These are phyloP conservation scores for Lithobates sylvaticus DNA, from an alignment of 2,797 vertebrate genomes.

Conservation along the genomic window DNA sequence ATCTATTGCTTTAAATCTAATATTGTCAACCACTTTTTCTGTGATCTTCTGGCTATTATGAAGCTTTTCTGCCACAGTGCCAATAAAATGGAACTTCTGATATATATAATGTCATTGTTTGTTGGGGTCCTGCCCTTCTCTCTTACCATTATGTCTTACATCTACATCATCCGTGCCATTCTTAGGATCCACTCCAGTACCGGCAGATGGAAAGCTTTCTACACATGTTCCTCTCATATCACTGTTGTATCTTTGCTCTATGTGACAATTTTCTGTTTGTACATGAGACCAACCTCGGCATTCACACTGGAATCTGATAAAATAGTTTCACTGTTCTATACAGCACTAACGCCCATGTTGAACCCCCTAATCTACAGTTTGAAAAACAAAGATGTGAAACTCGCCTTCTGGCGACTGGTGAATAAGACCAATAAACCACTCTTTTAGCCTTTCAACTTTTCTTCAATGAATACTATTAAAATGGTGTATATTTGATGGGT, in stretches of 20 bases:
- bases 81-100: slow-evolving; percentile 25
- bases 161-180: slow-evolving; percentile 29
- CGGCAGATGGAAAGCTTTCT: slow-evolving; percentile 48
- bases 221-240: slow-evolving; percentile 57
- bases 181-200: slow-evolving; percentile 3
- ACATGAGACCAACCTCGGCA: slow-evolving; percentile 25
- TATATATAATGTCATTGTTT: slow-evolving; percentile 26
- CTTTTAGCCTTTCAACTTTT: neutral
- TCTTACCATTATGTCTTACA: slow-evolving; percentile 36
- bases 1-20: slow-evolving; percentile 39
- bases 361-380: slow-evolving; percentile 53
- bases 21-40: slow-evolving; percentile 47
- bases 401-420: neutral
- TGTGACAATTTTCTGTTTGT: slow-evolving; percentile 19
- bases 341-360: slow-evolving; percentile 28
- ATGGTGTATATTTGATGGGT: no score
- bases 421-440: neutral
- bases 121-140: slow-evolving; percentile 32
- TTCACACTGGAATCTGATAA: slow-evolving; percentile 39
- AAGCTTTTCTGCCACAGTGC: slow-evolving; percentile 41
- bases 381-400: slow-evolving; percentile 50
- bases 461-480: no score
- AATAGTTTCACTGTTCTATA: slow-evolving; percentile 33
- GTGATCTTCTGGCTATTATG: slow-evolving; percentile 53
- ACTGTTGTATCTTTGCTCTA: slow-evolving; percentile 41